These are phyloP conservation scores for Drosophila sturtevanti DNA, from an alignment of 1,140 invertebrate genomes.

Conservation along the genomic window DNA sequence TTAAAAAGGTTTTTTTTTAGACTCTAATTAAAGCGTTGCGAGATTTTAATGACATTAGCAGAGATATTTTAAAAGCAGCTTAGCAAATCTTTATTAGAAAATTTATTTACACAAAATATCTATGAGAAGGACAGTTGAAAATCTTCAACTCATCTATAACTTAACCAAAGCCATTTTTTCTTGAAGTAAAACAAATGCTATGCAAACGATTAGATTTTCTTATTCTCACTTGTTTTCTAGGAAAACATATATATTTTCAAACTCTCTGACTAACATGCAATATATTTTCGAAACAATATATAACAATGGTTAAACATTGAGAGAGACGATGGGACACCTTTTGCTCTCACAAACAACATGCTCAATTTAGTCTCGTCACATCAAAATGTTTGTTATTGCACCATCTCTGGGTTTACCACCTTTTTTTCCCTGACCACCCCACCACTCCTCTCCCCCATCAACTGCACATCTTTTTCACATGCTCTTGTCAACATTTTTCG, in stretches of 20 bases:
- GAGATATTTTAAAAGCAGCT: conserved; percentile 13
- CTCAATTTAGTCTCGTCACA: conserved; percentile 57
- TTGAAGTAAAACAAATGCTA: conserved; percentile 29
- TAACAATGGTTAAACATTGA: conserved; percentile 11
- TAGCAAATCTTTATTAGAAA: neutral
- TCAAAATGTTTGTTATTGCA: conserved; percentile 57
- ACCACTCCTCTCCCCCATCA: too few species aligned
- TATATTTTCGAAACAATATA: conserved; percentile 22
- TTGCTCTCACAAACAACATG: conserved; percentile 26
- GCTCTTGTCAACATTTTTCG: conserved; percentile 54
- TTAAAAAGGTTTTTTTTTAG: conserved; percentile 2
- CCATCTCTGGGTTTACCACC: too few species aligned
- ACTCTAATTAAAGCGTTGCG: conserved; percentile 57
- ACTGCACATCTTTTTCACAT: conserved; percentile 33
- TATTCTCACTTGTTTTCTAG: neutral
- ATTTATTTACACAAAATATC: neutral
- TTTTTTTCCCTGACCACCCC: too few species aligned
- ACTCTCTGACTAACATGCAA: conserved; percentile 53
- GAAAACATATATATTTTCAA: conserved; percentile 47
- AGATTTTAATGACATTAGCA: conserved; percentile 47
- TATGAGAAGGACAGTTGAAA: neutral
- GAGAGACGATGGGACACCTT: neutral
- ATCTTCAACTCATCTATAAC: conserved; percentile 16
- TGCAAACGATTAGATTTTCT: neutral
- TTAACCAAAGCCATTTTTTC: neutral